These are phyloP conservation scores for Nycticryphes semicollaris DNA, from an alignment of 2,113 vertebrate genomes.

Conservation along the genomic window DNA sequence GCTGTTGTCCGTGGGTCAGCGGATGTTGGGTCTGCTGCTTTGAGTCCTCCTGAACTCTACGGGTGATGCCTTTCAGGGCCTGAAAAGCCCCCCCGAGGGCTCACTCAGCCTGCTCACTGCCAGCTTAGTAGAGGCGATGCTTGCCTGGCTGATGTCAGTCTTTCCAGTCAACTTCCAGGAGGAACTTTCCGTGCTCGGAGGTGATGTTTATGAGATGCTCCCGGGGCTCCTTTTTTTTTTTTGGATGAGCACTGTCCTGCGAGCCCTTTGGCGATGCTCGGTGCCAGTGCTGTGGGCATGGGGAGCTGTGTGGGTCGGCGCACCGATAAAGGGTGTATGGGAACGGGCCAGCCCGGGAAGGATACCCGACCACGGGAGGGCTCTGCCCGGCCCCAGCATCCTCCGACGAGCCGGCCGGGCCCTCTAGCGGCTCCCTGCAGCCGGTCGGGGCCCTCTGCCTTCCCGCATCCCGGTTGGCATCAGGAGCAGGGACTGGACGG, in stretches of 20 bases:
- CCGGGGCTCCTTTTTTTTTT: too few species aligned
- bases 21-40: accelerated
- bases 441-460: neutral
- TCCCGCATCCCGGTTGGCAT: neutral
- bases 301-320: accelerated
- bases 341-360: neutral
- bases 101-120: neutral
- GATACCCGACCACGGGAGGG: neutral
- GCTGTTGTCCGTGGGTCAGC: neutral
- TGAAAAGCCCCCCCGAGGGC: too few species aligned
- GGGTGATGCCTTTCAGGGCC: neutral
- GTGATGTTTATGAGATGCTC: neutral
- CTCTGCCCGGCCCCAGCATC: neutral
- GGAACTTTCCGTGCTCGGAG: accelerated
- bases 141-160: neutral
- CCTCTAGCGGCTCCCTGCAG: neutral
- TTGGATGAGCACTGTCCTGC: neutral
- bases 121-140: neutral
- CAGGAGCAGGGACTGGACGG: neutral
- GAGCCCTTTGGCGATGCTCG: neutral
- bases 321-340: accelerated
- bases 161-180: neutral
- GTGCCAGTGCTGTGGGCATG: too few species aligned
- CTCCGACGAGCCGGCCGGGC: neutral
- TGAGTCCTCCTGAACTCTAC: accelerated